These are phyloP conservation scores for Bolinopsis microptera DNA, from an alignment of 37 sponge, comb jelly and placozoan genomes.

Conservation along the genomic window DNA sequence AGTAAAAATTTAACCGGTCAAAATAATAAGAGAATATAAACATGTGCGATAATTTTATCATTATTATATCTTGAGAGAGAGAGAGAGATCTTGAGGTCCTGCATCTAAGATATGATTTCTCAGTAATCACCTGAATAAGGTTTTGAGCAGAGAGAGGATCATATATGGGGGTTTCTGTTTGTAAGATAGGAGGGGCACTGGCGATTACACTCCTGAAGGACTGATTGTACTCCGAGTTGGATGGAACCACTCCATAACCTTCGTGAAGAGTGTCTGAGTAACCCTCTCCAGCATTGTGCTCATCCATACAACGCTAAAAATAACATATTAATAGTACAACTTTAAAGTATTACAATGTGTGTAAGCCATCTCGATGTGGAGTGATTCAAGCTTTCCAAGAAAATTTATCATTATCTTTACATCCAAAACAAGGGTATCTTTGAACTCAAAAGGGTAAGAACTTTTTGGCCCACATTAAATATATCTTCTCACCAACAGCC, in stretches of 20 bases:
- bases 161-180: slow-evolving; percentile 15
- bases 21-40: background rate
- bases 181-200: slow-evolving; percentile 44
- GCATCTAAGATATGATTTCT: no score
- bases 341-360: no score
- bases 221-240: slow-evolving; percentile 47
- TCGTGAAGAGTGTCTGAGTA: background rate
- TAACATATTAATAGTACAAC: no score
- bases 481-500: no score
- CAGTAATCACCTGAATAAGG: background rate
- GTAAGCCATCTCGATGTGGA: no score
- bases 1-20: background rate
- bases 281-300: slow-evolving; percentile 18
- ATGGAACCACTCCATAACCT: slow-evolving; percentile 51
- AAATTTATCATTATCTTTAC: no score
- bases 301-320: background rate
- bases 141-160: slow-evolving; percentile 17
- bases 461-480: no score
- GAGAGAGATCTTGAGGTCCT: background rate
- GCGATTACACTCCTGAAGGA: slow-evolving; percentile 48
- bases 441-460: no score
- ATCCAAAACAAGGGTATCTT: no score
- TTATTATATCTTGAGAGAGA: background rate
- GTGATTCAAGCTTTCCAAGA: no score
- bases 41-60: background rate